Evolutionary conservation across 2,888 invertebrate species (phyloP), one percentile per base, ranked within the genome.

Genomic region (Rhorus exstirpatorius): DNA sequence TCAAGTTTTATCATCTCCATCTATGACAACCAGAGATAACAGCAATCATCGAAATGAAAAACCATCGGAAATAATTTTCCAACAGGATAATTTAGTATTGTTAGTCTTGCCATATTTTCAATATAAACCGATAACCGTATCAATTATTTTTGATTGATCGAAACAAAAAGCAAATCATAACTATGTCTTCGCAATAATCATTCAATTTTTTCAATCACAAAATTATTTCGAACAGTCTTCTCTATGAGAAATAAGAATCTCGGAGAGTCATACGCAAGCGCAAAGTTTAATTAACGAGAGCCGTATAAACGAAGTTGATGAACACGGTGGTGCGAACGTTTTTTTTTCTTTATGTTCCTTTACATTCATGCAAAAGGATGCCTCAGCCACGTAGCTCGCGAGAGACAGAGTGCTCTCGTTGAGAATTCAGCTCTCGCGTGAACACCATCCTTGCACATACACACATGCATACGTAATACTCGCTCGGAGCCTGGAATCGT

Each of bases 361-460:
- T 41, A 46, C 41, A 10, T 58, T 41, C n/a, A 41, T 77, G 77
- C 35, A 35, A 60, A 72, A 76, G 60, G 67, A 46, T 67, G 21
- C 19, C 17, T 35, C 6, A 31, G 35, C 35, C 38, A 67, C 31
- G 65, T 67, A 51, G 41, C 10, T 14, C n/a, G 21, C 55, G 24
- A 60, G 46, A 65, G 38, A 60, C 26, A 53, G 58, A 19, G 41
- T 61, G 72, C 24, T 60, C 55, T 63, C 26, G 72, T 77, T 67
- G 61, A 55, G 74, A 53, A 81, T 81, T 78, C 58, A 63, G 19
- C 55, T 72, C 60, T 38, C 67, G 67, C 19, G 17, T 21, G 41
- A 68, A 77, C 55, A 31, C 49, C 77, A 58, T 68, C 67, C 53
- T 67, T 38, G n/a, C 31, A 60, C 46, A 60, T 12, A 35, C 17